A percentile compares a stretch with the other conserved stretches of the same genome.
Conservation (phyloP, 1,140 invertebrate genomes). For the Eulimnadia texana region DNA sequence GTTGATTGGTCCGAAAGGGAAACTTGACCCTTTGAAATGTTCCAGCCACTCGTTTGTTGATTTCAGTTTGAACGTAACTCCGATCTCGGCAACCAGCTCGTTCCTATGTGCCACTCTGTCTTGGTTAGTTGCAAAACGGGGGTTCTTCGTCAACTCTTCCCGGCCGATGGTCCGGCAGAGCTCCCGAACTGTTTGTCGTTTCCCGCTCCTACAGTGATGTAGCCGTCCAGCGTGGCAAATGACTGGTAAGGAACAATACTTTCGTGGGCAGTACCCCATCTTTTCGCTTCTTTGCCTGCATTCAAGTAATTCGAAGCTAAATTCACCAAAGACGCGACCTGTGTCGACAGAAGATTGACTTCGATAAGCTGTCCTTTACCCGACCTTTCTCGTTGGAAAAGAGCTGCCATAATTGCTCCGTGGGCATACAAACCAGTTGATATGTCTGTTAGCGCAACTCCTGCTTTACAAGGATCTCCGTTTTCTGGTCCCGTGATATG, state of each 20-base stretch:
- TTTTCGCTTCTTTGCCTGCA: conserved; percentile 48
- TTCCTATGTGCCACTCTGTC: conserved; percentile 59
- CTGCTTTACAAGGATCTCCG: conserved; percentile 78
- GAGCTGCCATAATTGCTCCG: conserved; percentile 84
- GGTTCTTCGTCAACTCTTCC: conserved; percentile 41
- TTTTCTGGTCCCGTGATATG: conserved; percentile 72
- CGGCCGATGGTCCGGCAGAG: conserved; percentile 49
- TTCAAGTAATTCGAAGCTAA: conserved; percentile 84
- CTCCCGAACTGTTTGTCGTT: conserved; percentile 59
- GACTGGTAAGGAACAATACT: conserved; percentile 90
- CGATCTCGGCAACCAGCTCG: conserved; percentile 46
- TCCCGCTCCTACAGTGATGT: conserved; percentile 68
- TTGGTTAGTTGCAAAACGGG: conserved; percentile 54
- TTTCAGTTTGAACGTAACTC: conserved; percentile 44
- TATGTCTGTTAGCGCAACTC: conserved; percentile 84
- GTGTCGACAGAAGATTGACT: conserved; percentile 83
- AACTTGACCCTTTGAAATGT: conserved; percentile 52
- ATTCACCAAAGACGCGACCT: conserved; percentile 76
- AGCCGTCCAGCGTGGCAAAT: conserved; percentile 61
- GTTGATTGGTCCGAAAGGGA: conserved; percentile 85
- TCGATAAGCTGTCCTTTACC: conserved; percentile 82
- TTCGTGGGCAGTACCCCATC: conserved; percentile 81
- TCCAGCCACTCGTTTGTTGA: conserved; percentile 59
- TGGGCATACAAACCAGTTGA: conserved; percentile 86
- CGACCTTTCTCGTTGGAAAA: conserved; percentile 59